Base-by-base conservation (phyloP, 1,140 invertebrate genomes). In the Aradophagus sp. region DNA sequence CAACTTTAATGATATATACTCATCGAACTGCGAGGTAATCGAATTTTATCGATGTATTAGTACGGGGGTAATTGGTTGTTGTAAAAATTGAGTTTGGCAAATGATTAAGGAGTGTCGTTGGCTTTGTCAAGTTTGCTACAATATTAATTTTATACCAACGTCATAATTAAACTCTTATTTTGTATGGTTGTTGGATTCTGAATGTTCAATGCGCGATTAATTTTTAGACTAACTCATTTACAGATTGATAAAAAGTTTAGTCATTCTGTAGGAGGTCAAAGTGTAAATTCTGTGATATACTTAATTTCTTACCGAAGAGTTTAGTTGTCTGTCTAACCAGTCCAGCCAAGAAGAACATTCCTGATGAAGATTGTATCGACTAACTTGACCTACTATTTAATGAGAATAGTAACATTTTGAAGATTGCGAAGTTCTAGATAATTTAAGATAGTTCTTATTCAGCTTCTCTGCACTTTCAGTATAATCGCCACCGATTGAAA, bases 1-100 rank as follows among this genome's bases (percentile, higher is more conserved):
- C 35, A 56, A 62, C 14, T 62, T 59, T 42, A 42, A 62, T 62
- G 56, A 62, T 69, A 62, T 56, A 62, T 56, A 27, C 29, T 38
- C 50, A 44, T 27, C 56, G 55, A 6, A 3, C 2, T 1, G 14
- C 2, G 3, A 13, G 29, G 19, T 55, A 69, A 62, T 56, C 44
- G 56, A 69, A 62, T 69, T 61, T 69, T 56, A 50, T 56, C 66
- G 56, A 69, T 62, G 61, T 68, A 55, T 61, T 32, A 48, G 26
- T 29, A 3, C 20, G 34, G 12, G 27, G 34, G 12, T 47, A 55
- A 61, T 61, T 48, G 65, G 20, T 13, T 19, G 34, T 68, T 68
- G 48, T 55, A 35, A 48, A 20, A 35, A 36, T 5, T 6, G 39
- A 61, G 4, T 61, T 68, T 53, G 13, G 1, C 14, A 36, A 39